These are phyloP conservation scores for Oncopeltus fasciatus DNA, from an alignment of 1,140 invertebrate species.

Conservation along the genomic window DNA sequence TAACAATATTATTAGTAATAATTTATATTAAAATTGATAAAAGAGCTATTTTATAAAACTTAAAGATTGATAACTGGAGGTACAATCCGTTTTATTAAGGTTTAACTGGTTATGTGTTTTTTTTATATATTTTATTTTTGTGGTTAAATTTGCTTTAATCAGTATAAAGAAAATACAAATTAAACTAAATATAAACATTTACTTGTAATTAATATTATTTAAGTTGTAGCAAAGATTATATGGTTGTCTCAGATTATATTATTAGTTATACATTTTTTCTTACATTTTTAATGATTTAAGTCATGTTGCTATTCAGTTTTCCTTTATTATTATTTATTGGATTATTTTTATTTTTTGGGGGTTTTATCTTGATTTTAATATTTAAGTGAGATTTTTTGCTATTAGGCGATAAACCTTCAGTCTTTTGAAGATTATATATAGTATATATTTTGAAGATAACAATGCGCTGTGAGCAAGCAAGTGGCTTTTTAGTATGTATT, in stretches of 20 bases:
- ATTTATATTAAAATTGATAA: constrained; percentile 18
- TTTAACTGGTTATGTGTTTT: constrained; percentile 11
- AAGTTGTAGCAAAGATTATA: neutral
- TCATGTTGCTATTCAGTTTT: constrained; percentile 3
- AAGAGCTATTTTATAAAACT: constrained; percentile 19
- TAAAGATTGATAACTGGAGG: constrained; percentile 4
- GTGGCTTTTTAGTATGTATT: constrained; percentile 22
- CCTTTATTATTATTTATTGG: neutral
- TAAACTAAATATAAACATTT: neutral
- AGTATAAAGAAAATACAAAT: constrained; percentile 2
- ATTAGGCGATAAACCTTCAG: constrained; percentile 10
- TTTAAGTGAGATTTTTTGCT: constrained; percentile 11
- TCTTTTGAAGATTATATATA: constrained; percentile 12
- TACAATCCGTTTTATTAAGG: neutral
- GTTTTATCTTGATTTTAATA: constrained; percentile 6
- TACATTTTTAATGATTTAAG: constrained; percentile 11
- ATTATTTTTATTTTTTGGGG: constrained; percentile 13
- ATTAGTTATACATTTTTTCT: constrained; percentile 13
- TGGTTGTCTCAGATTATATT: constrained; percentile 13
- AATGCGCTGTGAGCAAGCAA: constrained; percentile 20
- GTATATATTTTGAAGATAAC: constrained; percentile 20
- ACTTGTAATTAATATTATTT: constrained; percentile 1
- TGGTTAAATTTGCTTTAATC: constrained; percentile 9
- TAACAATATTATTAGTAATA: constrained; percentile 19
- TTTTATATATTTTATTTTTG: constrained; percentile 8